Base-by-base conservation (phyloP, 2,113 vertebrate species). In the Xenopus laevis region DNA sequence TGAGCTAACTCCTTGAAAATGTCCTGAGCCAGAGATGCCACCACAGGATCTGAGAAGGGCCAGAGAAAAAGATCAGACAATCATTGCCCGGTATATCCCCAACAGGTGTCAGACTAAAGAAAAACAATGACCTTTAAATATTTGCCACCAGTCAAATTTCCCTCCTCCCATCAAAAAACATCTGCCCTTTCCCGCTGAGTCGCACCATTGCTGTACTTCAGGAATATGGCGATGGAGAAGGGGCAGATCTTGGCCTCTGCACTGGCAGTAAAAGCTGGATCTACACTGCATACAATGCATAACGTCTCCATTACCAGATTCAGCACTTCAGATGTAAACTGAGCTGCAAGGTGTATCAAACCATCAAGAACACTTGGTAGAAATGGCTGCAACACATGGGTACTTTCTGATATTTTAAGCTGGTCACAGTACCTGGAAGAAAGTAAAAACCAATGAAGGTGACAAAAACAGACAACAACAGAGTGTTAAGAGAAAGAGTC, bases 1-100 rank as follows among this genome's bases (percentile, higher is more conserved):
- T 98, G 97, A 50, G 97, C 94, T 81, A 99, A 87, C 78, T 98
- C 97, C 86, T 98, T 99, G 83, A 99, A 99, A 87, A 99, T 95
- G 85, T 98, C 97, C 87, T 98, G 96, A 67, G 96, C 95, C 86
- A 98, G 84, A 10, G 97, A 97, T 7, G 97, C 95, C 57, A 99
- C 97, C 63, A 99, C 97, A 15, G 97, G 96, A 88, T 99, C 97
- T 99, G 82, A 72, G 78, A 77, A 81, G 79, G 71, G 23, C 57
- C 30, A 57, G 67, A 30, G 23, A 57, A 2, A 2, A 18, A 18
- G n/a, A n/a, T 15, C 33, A 11, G 53, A 16, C 17, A 55, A 17
- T 17, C 53, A 55, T 2, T n/a, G 15, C 15, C 17, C 18, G 16
- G 18, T 16, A 55, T 59, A 23, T 27, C 20, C 58, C 58, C 58